Evolutionary conservation across 30 jellyfish, hydroid and myxozoan genomes (phyloP), one percentile per base, ranked within the genome.

Genomic region (Mastigias papua): DNA sequence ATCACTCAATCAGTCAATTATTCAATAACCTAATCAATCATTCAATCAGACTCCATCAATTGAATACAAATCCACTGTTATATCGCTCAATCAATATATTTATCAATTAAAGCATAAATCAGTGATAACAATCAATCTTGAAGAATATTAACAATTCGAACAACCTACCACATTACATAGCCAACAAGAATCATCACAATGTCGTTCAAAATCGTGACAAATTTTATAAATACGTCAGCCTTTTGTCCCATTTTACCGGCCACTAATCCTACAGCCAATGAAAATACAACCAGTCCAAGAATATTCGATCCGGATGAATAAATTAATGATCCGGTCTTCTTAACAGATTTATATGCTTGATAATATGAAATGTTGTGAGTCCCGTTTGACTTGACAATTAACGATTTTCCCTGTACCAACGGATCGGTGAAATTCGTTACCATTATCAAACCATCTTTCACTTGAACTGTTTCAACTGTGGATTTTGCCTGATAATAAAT

Each of bases 241-340:
- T 80, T 89, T 1, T 49, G 50, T 16, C 97, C 97, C 99, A 95
- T 82, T 57, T 85, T 84, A 7, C 99, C 99, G 16, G 91, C 92
- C n/a, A 90, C 90, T 34, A 95, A 27, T 4, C 99, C 99, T 27
- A 95, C 96, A 29, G 96, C 99, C 37, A 95, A 51, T 19, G 99
- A 95, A 84, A 95, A 95, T 29, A 95, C 86, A 33, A 95, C 99
- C 48, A 95, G 92, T 0, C 99, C 99, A 57, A 95, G 97, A 33
- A 95, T 74, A 51, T 95, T 95, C 33, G 99, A 90, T 29, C 99
- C 94, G 48, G 88, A 81, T 1, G 84, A 78, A 48, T 76, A 86
- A 11, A 50, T 64, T 0, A 81, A 80, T 29, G 82, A 72, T 23
- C 98, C 99, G 58, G 91, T 80, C 65, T 57, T 82, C 80, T 86